These are phyloP conservation scores for Drosophila algonquin DNA, from an alignment of 2,888 invertebrate species.

Conservation along the genomic window DNA sequence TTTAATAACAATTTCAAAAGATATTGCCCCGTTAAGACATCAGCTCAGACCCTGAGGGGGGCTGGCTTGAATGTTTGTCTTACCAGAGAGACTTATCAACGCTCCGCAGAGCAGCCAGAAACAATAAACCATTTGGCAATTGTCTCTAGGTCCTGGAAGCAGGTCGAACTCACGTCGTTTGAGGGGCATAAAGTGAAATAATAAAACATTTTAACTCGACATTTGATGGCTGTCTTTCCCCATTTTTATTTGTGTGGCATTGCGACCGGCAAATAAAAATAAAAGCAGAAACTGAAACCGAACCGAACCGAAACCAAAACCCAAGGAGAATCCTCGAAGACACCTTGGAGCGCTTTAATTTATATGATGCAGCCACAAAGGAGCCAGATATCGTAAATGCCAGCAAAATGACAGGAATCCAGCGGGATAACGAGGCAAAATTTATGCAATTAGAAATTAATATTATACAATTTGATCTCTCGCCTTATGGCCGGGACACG, in stretches of 20 bases:
- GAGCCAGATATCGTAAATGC: slow-evolving; percentile 51
- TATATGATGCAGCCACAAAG: slow-evolving; percentile 60
- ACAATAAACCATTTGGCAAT: slow-evolving; percentile 72
- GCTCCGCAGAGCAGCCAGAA: slow-evolving; percentile 50
- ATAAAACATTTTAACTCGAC: slow-evolving; percentile 80
- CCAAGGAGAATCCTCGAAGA: slow-evolving; percentile 37
- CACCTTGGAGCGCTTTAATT: slow-evolving; percentile 75
- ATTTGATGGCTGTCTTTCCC: slow-evolving; percentile 77
- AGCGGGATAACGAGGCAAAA: slow-evolving; percentile 61
- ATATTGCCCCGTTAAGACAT: slow-evolving; percentile 65
- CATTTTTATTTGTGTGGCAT: slow-evolving; percentile 78
- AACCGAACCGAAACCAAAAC: slow-evolving; percentile 4
- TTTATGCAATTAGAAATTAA: slow-evolving; percentile 83
- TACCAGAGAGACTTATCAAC: slow-evolving; percentile 51
- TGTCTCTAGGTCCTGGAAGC: slow-evolving; percentile 54
- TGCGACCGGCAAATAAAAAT: slow-evolving; percentile 79
- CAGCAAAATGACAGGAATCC: not conserved
- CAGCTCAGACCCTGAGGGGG: slow-evolving; percentile 54
- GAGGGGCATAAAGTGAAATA: slow-evolving; percentile 67
- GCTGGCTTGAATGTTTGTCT: not conserved
- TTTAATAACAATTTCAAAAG: slow-evolving; percentile 69
- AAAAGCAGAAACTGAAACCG: slow-evolving; percentile 35
- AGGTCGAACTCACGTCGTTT: slow-evolving; percentile 45
- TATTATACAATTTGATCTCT: slow-evolving; percentile 77
- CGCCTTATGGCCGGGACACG: slow-evolving; percentile 56